Percentiles rank a stretch among this genome's conserved stretches.
Conservation (phyloP, 1,140 invertebrate genomes). For the Littorina saxatilis region DNA sequence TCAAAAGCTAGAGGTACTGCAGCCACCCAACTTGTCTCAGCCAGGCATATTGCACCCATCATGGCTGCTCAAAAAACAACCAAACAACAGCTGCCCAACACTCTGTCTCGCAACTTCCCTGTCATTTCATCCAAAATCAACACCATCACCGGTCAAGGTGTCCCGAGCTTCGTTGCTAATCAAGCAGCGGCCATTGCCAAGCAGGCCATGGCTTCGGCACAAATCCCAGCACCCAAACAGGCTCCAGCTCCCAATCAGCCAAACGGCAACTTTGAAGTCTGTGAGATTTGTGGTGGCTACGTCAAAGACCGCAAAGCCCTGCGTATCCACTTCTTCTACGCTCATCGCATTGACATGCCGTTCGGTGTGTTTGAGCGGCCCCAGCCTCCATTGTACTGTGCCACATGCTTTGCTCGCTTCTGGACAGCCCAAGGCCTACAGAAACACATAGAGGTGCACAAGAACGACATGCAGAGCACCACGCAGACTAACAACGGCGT, state of each 20-base stretch:
- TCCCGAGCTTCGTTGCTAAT: too few relatives aligned
- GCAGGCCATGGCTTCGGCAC: constrained; percentile 17
- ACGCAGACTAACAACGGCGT: constrained; percentile 27
- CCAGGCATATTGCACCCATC: neutral
- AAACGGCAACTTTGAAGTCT: constrained; percentile 68
- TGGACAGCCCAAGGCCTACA: constrained; percentile 73
- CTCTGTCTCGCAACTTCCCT: constrained; percentile 17
- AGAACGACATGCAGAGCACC: constrained; percentile 35
- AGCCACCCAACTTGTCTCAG: neutral
- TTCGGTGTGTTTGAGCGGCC: constrained; percentile 62
- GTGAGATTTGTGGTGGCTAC: constrained; percentile 74
- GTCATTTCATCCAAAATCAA: constrained; percentile 21
- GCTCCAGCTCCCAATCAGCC: constrained; percentile 33
- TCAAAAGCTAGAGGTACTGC: neutral
- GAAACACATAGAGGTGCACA: constrained; percentile 60
- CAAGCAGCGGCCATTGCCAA: neutral
- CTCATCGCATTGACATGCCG: constrained; percentile 71
- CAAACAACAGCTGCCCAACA: neutral
- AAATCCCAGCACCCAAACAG: constrained; percentile 16
- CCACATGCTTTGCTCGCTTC: constrained; percentile 67
- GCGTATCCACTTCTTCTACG: constrained; percentile 72
- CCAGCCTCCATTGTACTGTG: constrained; percentile 67
- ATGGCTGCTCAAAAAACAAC: neutral
- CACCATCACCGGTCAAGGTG: neutral
- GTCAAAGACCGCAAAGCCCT: constrained; percentile 72